Evolutionary conservation across 2,888 invertebrate genomes (phyloP).

Genomic region (Sturmia bella): DNA sequence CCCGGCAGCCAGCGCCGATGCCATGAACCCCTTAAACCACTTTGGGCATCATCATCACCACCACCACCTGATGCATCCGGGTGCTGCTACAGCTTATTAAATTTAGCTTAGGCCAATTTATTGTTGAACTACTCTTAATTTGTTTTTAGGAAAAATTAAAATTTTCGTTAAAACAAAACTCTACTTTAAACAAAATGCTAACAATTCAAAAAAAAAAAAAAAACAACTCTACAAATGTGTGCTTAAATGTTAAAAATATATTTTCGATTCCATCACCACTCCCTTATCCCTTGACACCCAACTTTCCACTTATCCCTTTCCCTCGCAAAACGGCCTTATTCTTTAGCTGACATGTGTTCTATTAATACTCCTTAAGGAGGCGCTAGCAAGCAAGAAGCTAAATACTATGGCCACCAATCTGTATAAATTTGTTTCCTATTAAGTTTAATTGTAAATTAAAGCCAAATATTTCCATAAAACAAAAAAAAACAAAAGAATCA

Average conservation of each 20-base stretch:
- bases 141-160: slow-evolving; percentile 58
- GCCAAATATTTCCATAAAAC: slow-evolving; percentile 67
- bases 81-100: slow-evolving; percentile 90
- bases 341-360: no score
- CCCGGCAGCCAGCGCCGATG: slow-evolving; percentile 80
- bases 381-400: no score
- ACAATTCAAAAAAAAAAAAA: slow-evolving; percentile 9
- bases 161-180: slow-evolving; percentile 43
- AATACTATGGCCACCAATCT: no score
- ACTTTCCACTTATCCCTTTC: no score
- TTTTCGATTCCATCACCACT: not conserved
- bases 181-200: no score
- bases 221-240: slow-evolving; percentile 20
- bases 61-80: slow-evolving; percentile 86
- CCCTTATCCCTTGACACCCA: not conserved
- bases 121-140: slow-evolving; percentile 42
- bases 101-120: slow-evolving; percentile 75
- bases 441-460: slow-evolving; percentile 68
- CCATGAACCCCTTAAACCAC: slow-evolving; percentile 82
- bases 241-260: slow-evolving; percentile 42
- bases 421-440: slow-evolving; percentile 54
- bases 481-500: slow-evolving; percentile 16
- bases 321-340: no score
- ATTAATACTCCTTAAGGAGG: no score
- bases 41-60: slow-evolving; percentile 85